A percentile compares a stretch with the other conserved stretches of the same genome.
These are phyloP conservation scores for Numenius arquata DNA, from an alignment of 2,113 vertebrate species.

Conservation along the genomic window DNA sequence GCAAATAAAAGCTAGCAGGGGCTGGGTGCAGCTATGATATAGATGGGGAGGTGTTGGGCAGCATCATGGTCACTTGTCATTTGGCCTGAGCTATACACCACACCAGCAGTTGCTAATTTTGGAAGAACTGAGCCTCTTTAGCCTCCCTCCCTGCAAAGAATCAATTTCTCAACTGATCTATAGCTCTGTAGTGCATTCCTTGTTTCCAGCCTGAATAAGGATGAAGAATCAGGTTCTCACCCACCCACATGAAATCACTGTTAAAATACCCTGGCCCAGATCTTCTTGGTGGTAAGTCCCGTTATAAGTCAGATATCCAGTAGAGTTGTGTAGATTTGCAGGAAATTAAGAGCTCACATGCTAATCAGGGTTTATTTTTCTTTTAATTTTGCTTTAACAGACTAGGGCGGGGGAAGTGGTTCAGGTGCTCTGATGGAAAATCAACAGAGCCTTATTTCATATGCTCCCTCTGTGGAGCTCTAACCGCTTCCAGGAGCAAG, in stretches of 20 bases:
- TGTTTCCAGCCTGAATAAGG: neutral
- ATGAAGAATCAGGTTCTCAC: neutral
- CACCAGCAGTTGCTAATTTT: neutral
- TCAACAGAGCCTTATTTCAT: constrained; percentile 16
- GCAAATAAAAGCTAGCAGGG: neutral
- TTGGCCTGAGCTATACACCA: neutral
- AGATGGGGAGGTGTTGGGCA: neutral
- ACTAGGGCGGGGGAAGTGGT: neutral
- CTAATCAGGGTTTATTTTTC: neutral
- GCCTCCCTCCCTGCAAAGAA: neutral
- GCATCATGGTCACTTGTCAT: neutral
- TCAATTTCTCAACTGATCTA: neutral
- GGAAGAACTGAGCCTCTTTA: constrained; percentile 14
- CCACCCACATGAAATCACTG: neutral
- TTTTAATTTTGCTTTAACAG: neutral
- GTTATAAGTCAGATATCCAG: neutral
- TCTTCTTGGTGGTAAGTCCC: neutral
- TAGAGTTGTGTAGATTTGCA: neutral
- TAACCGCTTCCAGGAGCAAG: constrained; percentile 4
- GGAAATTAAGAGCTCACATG: neutral
- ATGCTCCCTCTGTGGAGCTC: neutral
- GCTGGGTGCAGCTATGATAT: neutral
- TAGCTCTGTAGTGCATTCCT: neutral
- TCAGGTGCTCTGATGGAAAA: constrained; percentile 16
- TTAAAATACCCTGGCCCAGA: neutral